Conservation (phyloP, 1,140 invertebrate species). For the Sipha flava region DNA sequence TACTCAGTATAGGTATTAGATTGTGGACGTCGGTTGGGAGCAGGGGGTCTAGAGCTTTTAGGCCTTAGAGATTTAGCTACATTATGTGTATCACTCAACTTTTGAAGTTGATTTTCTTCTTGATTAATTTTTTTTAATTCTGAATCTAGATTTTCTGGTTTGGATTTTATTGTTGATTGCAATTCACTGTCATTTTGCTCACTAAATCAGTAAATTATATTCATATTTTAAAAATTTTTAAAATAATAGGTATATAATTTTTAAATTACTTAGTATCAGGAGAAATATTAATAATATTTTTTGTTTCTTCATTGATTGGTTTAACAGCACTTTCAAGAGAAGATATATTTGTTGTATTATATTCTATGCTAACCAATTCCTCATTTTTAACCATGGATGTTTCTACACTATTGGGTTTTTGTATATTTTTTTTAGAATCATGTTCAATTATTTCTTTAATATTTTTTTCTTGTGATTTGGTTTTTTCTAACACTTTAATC, state of each 20-base stretch:
- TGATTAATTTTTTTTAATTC: constrained; percentile 43
- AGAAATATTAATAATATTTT: background rate
- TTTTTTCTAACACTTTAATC: background rate
- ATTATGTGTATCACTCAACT: background rate
- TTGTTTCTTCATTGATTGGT: background rate
- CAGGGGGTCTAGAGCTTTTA: constrained; percentile 22
- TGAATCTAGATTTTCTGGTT: constrained; percentile 33
- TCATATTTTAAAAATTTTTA: background rate
- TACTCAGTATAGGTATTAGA: constrained; percentile 6
- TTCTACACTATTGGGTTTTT: constrained; percentile 6
- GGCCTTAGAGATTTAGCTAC: constrained; percentile 5
- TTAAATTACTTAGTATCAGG: background rate
- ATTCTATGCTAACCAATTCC: background rate
- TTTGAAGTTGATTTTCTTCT: constrained; percentile 45
- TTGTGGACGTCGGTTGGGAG: constrained; percentile 2
- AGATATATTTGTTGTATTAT: background rate
- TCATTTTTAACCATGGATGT: background rate
- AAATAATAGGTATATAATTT: background rate
- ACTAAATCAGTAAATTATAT: background rate
- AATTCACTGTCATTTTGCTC: background rate
- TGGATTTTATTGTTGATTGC: background rate
- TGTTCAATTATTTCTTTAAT: background rate
- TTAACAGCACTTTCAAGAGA: background rate
- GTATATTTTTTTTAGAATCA: background rate
- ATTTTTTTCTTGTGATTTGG: background rate